A percentile compares a stretch with the other conserved stretches of the same genome.
phyloP scores from a whole-genome alignment of 2,113 vertebrate species.

The Stigmatopora nigra region DNA sequence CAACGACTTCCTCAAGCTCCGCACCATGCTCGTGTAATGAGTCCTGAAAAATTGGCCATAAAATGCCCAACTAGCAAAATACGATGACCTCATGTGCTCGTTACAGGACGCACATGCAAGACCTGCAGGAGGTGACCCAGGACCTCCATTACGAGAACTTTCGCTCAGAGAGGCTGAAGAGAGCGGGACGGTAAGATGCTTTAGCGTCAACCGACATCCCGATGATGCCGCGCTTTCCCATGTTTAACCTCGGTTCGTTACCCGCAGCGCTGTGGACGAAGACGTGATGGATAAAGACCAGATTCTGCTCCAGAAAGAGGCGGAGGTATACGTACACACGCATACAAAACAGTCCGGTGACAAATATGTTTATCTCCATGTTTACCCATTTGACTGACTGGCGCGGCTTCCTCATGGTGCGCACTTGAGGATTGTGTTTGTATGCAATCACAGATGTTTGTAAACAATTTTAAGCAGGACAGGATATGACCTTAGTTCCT shows the following conservation, averaged over 20 bases:
- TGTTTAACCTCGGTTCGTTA: neutral
- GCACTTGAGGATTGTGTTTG: constrained; percentile 37
- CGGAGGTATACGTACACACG: constrained; percentile 74
- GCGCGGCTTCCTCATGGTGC: constrained; percentile 38
- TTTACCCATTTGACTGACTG: constrained; percentile 22
- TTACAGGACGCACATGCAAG: constrained; percentile 83
- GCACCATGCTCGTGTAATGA: constrained; percentile 80
- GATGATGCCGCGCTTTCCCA: neutral
- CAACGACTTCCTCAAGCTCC: constrained; percentile 86
- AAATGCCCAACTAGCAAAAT: neutral
- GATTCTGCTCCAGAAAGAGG: constrained; percentile 89
- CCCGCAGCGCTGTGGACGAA: constrained; percentile 77
- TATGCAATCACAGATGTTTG: constrained; percentile 45
- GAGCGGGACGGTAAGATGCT: constrained; percentile 73
- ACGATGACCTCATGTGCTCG: neutral
- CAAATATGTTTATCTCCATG: constrained; percentile 10
- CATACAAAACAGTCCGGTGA: neutral
- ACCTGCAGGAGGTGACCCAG: constrained; percentile 84
- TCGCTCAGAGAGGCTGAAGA: constrained; percentile 85
- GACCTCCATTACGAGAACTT: constrained; percentile 88
- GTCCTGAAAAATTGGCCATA: neutral
- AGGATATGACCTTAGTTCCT: constrained; percentile 63
- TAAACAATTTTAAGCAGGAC: constrained; percentile 44
- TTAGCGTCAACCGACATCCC: neutral
- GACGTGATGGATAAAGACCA: constrained; percentile 87